These are phyloP conservation scores for Paraescarpia echinospica DNA, from an alignment of 1,140 invertebrate species.

Conservation along the genomic window DNA sequence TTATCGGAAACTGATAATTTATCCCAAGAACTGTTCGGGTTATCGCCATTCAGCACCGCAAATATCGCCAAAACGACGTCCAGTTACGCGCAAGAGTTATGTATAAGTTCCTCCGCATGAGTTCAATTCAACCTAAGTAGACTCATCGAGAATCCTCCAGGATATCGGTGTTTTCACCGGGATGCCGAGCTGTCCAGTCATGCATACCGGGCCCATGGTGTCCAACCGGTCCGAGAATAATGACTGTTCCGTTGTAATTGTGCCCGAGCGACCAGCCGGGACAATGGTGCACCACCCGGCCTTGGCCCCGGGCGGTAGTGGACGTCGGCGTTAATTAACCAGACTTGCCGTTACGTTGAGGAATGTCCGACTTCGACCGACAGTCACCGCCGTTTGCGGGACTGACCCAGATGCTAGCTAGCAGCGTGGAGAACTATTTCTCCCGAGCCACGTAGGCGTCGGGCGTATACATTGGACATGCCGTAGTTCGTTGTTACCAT, in stretches of 20 bases:
- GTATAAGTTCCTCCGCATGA: not conserved
- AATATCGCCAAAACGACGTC: not conserved
- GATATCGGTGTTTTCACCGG: not conserved
- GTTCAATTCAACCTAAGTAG: not conserved
- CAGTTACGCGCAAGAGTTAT: too few species aligned
- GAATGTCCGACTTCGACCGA: not conserved
- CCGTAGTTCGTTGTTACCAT: not conserved
- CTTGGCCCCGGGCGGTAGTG: not conserved
- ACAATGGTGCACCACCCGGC: not conserved
- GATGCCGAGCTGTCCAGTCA: not conserved
- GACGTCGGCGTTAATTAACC: not conserved
- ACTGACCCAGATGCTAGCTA: not conserved
- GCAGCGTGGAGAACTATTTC: not conserved
- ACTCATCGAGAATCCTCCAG: not conserved
- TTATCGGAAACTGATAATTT: too few species aligned
- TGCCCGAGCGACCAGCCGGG: too few species aligned
- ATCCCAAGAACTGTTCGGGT: too few species aligned
- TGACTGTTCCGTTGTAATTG: not conserved
- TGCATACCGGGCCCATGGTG: not conserved
- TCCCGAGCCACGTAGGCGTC: not conserved
- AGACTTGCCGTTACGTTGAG: not conserved
- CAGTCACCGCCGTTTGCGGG: not conserved
- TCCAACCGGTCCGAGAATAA: not conserved
- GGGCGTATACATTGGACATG: not conserved
- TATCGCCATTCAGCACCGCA: not conserved